Evolutionary conservation across 2,888 invertebrate genomes (phyloP), one percentile per base, ranked within the genome.

Genomic region (Oxycera nigricornis): DNA sequence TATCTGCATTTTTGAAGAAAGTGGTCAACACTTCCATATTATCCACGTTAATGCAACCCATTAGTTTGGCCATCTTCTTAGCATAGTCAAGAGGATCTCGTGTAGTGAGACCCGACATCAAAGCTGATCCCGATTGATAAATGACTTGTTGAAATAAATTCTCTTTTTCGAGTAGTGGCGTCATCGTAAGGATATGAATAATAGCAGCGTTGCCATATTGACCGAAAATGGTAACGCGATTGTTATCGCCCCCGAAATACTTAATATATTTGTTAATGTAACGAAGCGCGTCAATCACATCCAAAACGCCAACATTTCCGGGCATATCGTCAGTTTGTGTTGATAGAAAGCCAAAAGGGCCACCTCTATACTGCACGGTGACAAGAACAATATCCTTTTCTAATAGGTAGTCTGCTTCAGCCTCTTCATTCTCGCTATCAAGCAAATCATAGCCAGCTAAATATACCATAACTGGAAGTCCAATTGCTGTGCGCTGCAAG

Each of bases 221-320:
- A 4, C 87, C 87, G 74, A 85, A 83, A 7, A 86, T 78, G 1
- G 87, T 87, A 0, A 87, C 82, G 24, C 77, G 77, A 1, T 77
- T 75, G 3, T 83, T 80, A 77, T 86, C 83, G 2, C 87, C 87
- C 46, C 86, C 85, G 76, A 87, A 87, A 59, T 78, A 72, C 14
- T 74, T 75, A 30, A 86, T 86, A 78, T 87, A 80, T 26, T 82
- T 80, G 31, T 83, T 80, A 1, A 86, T 82, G 86, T 88, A 89
- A 75, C 86, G 77, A 20, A 89, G 81, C 0, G 87, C 88, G 76
- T 86, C 73, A 2, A 87, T 81, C 20, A 87, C 83, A 79, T 89
- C 89, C 31, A 85, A 81, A 11, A 89, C 82, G 0, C 87, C 89
- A 35, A 86, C 87, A 79, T 89, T 89, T 30, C 89, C 89, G 2